Evolutionary conservation across 2,113 vertebrate species (phyloP).

Genomic region (Otis tarda): DNA sequence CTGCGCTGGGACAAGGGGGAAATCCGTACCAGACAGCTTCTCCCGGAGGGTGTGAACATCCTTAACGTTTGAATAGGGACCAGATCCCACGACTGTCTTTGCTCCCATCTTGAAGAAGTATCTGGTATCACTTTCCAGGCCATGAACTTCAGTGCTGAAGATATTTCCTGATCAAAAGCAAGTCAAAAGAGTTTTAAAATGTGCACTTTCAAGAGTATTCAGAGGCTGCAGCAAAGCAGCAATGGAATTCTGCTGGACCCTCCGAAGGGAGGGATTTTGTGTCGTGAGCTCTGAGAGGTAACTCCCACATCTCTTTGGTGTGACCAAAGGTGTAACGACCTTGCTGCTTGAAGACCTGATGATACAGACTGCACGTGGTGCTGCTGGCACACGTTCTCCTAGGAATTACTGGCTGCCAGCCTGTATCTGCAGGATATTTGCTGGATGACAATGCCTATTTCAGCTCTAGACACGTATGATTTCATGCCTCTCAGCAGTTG

Average conservation of each 20-base stretch:
- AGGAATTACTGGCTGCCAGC: neutral
- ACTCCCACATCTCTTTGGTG: neutral
- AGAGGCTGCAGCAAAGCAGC: neutral
- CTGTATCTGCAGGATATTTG: neutral
- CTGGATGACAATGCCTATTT: neutral
- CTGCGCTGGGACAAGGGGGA: neutral
- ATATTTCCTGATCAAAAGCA: constrained; percentile 80
- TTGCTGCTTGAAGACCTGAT: neutral
- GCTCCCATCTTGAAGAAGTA: constrained; percentile 97
- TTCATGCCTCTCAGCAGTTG: neutral
- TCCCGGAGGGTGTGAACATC: constrained; percentile 87
- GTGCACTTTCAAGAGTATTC: neutral
- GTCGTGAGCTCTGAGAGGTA: neutral
- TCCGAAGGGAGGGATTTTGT: neutral
- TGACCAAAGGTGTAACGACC: too few species aligned
- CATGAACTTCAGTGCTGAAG: constrained; percentile 87
- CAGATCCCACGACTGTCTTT: constrained; percentile 87
- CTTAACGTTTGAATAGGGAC: constrained; percentile 88
- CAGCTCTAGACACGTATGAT: neutral
- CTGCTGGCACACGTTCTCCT: neutral
- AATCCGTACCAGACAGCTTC: constrained; percentile 73
- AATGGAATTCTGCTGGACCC: neutral
- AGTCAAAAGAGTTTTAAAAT: neutral
- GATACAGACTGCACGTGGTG: neutral
- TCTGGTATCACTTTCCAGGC: constrained; percentile 84